Evolutionary conservation across 2,888 invertebrate species (phyloP).

Genomic region (Drepanosiphum platanoidis): DNA sequence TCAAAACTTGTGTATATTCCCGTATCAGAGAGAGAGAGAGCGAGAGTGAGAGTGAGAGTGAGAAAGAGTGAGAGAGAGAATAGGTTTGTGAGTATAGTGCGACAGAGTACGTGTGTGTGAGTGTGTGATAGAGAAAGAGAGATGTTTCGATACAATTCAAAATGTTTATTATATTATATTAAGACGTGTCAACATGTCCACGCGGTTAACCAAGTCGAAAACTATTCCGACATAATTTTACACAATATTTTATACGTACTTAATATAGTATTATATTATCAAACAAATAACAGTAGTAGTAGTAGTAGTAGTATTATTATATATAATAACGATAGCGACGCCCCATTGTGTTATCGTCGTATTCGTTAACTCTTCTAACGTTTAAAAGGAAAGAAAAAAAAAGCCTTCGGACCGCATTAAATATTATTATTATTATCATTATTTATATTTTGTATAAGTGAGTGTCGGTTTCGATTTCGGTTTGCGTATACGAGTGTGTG

Average conservation of each 20-base stretch:
- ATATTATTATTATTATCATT: background rate
- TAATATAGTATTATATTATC: background rate
- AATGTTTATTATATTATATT: background rate
- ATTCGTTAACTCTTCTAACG: too few relatives aligned
- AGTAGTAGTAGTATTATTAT: background rate
- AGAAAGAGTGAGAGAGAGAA: background rate
- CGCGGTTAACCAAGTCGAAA: background rate
- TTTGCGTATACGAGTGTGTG: background rate
- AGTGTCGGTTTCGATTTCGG: background rate
- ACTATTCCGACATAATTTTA: background rate
- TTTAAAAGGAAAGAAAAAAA: background rate
- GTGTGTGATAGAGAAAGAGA: background rate
- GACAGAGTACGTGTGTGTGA: background rate
- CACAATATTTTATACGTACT: background rate
- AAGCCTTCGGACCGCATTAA: background rate
- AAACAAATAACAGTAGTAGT: background rate
- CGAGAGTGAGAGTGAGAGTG: background rate
- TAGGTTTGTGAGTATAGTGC: too few relatives aligned
- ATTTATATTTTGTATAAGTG: background rate
- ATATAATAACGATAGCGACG: slow-evolving; percentile 6
- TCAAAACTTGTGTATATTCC: background rate
- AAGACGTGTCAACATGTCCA: too few relatives aligned
- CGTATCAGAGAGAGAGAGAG: too few relatives aligned
- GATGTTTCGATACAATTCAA: background rate
- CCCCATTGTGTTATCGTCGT: too few relatives aligned